Percentiles rank a stretch among this genome's conserved stretches.
Conservation (phyloP, 2,113 vertebrate species). For the Chloroceryle aenea region DNA sequence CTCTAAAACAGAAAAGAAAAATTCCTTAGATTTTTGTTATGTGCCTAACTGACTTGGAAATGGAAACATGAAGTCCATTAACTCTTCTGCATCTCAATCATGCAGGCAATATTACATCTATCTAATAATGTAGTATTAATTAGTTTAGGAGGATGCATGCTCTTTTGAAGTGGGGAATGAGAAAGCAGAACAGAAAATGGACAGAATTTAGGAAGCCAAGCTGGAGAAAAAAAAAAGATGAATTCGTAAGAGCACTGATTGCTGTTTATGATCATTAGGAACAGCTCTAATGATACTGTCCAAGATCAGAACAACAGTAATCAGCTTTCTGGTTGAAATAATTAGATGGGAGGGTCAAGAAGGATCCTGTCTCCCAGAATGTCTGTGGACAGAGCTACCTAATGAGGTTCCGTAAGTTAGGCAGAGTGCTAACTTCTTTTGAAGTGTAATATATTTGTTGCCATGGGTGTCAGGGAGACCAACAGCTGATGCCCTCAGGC, state of each 20-base stretch:
- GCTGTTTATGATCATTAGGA: not conserved
- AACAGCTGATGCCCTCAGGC: conserved; percentile 5
- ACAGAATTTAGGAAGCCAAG: not conserved
- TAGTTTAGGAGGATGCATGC: not conserved
- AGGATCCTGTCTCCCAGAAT: not conserved
- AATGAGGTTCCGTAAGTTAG: not conserved
- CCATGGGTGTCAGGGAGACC: not conserved
- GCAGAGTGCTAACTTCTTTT: not conserved
- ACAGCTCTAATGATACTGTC: not conserved
- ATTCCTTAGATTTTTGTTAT: not conserved
- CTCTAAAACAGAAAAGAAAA: not conserved
- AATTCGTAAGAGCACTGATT: not conserved
- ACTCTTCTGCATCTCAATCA: not conserved
- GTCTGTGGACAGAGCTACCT: not conserved
- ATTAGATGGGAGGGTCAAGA: not conserved
- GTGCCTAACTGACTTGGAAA: not conserved
- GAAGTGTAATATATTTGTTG: not conserved
- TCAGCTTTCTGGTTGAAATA: conserved; percentile 4
- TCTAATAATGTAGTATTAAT: not conserved
- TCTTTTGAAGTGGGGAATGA: not conserved
- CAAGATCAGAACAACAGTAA: conserved; percentile 1
- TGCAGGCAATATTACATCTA: not conserved
- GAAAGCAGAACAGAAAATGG: not conserved
- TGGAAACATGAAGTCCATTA: not conserved
- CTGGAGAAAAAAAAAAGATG: not conserved